Evolutionary conservation across 2,113 vertebrate species (phyloP), one percentile per base, ranked within the genome.

Genomic region (Hiodon alosoides): DNA sequence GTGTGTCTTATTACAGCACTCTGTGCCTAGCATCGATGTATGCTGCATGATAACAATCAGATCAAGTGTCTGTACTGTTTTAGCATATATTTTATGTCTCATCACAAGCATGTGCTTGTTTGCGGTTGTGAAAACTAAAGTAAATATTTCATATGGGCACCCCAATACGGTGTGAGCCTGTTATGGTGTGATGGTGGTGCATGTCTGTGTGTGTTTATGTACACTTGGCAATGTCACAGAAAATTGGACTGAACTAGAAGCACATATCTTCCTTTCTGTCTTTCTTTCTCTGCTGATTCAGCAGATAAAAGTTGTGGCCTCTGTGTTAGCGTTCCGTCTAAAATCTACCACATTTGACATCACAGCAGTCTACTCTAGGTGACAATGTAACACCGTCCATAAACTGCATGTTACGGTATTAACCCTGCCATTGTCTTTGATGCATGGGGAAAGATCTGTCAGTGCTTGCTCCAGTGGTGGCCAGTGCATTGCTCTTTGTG

Each of bases 261-360:
- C 10, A 48, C 31, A 50, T 14, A 50, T 58, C 54, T n/a, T 50
- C 53, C 5, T 66, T 66, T 16, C 48, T 66, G 55, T 51, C 64
- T 67, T n/a, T 62, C 53, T 11, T 6, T 58, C 54, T 59, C 52
- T 9, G 73, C 73, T 67, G 73, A 75, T 75, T 64, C 14, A n/a
- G 17, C 7, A 75, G 73, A 75, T 75, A 75, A 58, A 31, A 16
- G 8, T 7, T 57, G 64, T 7, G 47, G 50, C 59, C 58, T 17
- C 3, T 17, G 71, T 17, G 47, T 72, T 48, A 72, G 71, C n/a
- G 47, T 10, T 72, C 10, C 10, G 52, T 52, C n/a, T 50, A 13
- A 72, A 60, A 59, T 7, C 64, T 0, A 7, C 16, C 13, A 4
- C 14, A 11, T 48, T 57, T 55, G 57, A 54, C 3, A 16, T 67